Evolutionary conservation across 2,888 invertebrate genomes (phyloP).

Genomic region (Rhamphomyia laevipes): DNA sequence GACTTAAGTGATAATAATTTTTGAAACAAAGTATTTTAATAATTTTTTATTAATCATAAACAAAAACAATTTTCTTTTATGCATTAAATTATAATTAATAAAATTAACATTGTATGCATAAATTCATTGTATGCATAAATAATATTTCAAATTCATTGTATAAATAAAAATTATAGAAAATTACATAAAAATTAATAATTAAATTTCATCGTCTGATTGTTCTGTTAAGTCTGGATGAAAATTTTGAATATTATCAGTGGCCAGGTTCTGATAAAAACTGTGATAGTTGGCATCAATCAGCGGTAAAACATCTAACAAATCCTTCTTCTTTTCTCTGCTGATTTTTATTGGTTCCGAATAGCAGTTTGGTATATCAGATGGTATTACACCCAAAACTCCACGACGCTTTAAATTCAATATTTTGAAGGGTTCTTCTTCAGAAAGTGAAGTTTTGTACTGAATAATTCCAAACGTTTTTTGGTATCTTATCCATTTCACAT

Average conservation of each 20-base stretch:
- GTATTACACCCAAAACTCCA: background rate
- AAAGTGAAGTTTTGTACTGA: background rate
- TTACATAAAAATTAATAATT: too few species aligned
- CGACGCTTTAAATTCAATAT: background rate
- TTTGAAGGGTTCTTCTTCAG: background rate
- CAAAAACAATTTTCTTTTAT: too few species aligned
- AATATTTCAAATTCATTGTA: too few species aligned
- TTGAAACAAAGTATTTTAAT: too few species aligned
- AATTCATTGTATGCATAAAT: too few species aligned
- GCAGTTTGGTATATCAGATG: background rate
- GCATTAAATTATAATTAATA: too few species aligned
- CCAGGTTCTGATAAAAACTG: background rate
- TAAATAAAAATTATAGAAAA: too few species aligned
- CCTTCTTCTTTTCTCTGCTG: background rate
- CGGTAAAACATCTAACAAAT: background rate
- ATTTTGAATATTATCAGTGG: background rate
- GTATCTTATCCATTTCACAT: background rate
- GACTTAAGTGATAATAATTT: too few species aligned
- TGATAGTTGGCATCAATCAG: background rate
- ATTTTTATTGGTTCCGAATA: background rate
- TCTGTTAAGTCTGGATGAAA: conserved; percentile 2
- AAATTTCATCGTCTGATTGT: background rate
- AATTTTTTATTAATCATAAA: too few species aligned
- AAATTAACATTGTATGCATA: too few species aligned
- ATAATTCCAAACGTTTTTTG: background rate